Base-by-base conservation (phyloP, 2,797 vertebrate genomes). In the Schizopygopsis malacanthus region DNA sequence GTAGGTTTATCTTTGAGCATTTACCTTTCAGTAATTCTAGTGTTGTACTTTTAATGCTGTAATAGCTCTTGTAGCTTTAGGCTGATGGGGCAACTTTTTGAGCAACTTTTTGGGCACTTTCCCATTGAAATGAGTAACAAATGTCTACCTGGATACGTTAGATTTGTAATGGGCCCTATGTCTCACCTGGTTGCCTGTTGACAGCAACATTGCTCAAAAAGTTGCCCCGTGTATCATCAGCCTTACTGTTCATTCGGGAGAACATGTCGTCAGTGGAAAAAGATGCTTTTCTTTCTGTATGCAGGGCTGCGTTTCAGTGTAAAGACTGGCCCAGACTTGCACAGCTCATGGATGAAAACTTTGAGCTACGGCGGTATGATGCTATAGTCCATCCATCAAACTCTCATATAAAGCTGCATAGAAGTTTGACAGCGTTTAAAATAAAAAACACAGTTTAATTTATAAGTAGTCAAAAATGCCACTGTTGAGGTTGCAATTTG, bases 321-420 rank as follows among this genome's bases (percentile, higher is more conserved):
- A 87, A 90, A 61, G 93, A 96, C 90, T 96, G 96, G 95, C 75
- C 37, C 77, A 82, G 72, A 41, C 89, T 96, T 88, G 93, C 95
- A 6, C 92, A 95, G 4, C 92, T 96, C 79, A 96, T 97, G 96
- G 94, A 96, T 89, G 90, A 93, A 91, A 97, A 97, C 92, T 95
- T 97, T 84, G 95, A 96, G 61, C 90, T 96, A 83, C 89, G 96
- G 70, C 93, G 95, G 96, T 96, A 89, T 90, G 79, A 65, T 59
- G 33, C 12, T 63, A 63, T 9, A 72, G 11, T 56, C 59, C 20
- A 47, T 79, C 2, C 41, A 6, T 83, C 25, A 50, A 37, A 63
- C 41, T 83, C 37, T 54, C n/a, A 16, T 1, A 37, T 20, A 28
- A 28, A 81, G n/a, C 28, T 22, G 9, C 8, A 82, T 28, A 10